Conservation (phyloP, 1,140 invertebrate species). For the Sinonovacula constricta region DNA sequence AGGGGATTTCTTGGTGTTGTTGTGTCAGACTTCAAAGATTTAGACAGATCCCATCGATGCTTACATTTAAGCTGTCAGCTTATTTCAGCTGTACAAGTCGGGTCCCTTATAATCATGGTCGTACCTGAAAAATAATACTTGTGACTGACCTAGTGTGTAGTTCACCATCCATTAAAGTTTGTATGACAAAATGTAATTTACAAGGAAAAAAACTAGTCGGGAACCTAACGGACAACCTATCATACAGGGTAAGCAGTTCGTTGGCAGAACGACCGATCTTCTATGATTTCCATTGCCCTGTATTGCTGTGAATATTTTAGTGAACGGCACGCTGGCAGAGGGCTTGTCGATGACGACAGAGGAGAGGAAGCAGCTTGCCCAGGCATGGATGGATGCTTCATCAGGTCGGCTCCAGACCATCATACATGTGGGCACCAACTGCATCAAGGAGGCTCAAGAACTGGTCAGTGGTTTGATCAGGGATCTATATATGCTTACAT, state of each 20-base stretch:
- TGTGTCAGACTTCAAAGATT: too few species aligned
- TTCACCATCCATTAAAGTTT: not conserved
- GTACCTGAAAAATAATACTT: not conserved
- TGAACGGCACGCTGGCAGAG: constrained; percentile 89
- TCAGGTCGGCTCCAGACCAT: constrained; percentile 80
- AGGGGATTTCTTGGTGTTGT: too few species aligned
- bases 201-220: not conserved
- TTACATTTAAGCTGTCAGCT: too few species aligned
- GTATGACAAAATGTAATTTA: not conserved
- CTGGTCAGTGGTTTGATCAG: too few species aligned
- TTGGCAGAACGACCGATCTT: not conserved
- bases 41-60: too few species aligned
- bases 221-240: not conserved
- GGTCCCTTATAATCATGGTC: too few species aligned
- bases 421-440: constrained; percentile 88
- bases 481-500: not conserved
- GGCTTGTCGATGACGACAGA: constrained; percentile 84
- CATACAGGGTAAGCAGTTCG: not conserved
- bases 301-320: constrained; percentile 81
- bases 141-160: not conserved
- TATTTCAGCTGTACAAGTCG: too few species aligned
- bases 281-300: not conserved
- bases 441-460: constrained; percentile 85
- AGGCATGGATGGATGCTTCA: constrained; percentile 83
- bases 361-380: constrained; percentile 85